phyloP scores from a whole-genome alignment of 2,888 invertebrate species.

The Macropis europaea region DNA sequence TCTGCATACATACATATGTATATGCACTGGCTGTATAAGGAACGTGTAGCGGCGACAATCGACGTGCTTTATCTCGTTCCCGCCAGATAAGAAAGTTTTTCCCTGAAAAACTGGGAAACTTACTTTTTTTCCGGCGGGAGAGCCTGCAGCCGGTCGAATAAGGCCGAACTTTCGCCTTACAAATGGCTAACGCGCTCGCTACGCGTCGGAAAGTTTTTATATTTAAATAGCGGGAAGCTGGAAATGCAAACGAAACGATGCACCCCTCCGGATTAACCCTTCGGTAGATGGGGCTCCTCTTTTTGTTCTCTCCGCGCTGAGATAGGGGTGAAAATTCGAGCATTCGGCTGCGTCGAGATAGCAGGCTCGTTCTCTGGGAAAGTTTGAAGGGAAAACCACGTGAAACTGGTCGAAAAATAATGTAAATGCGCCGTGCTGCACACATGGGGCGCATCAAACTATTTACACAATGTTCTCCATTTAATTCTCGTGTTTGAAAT shows the following conservation, averaged over 20 bases:
- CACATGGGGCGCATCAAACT: too few relatives aligned
- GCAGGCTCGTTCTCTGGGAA: background rate
- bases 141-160: slow-evolving; percentile 32
- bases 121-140: slow-evolving; percentile 26
- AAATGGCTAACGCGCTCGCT: slow-evolving; percentile 32
- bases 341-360: background rate
- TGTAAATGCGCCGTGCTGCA: too few relatives aligned
- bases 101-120: slow-evolving; percentile 53
- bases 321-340: slow-evolving; percentile 14
- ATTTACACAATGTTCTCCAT: too few relatives aligned
- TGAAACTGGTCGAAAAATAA: slow-evolving; percentile 5
- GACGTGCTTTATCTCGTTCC: slow-evolving; percentile 46
- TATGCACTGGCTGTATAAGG: too few relatives aligned
- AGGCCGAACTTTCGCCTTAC: slow-evolving; percentile 41
- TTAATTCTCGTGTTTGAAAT: too few relatives aligned
- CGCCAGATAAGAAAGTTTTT: slow-evolving; percentile 57
- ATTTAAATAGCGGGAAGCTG: slow-evolving; percentile 29
- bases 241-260: slow-evolving; percentile 31
- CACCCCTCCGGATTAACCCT: background rate
- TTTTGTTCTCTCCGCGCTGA: background rate
- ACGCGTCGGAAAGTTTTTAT: slow-evolving; percentile 23
- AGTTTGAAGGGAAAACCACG: background rate
- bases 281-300: background rate
- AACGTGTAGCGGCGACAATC: slow-evolving; percentile 33
- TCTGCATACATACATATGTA: too few relatives aligned